Conservation (phyloP, 2,888 invertebrate genomes). For the Ryuthela nishihirai region DNA sequence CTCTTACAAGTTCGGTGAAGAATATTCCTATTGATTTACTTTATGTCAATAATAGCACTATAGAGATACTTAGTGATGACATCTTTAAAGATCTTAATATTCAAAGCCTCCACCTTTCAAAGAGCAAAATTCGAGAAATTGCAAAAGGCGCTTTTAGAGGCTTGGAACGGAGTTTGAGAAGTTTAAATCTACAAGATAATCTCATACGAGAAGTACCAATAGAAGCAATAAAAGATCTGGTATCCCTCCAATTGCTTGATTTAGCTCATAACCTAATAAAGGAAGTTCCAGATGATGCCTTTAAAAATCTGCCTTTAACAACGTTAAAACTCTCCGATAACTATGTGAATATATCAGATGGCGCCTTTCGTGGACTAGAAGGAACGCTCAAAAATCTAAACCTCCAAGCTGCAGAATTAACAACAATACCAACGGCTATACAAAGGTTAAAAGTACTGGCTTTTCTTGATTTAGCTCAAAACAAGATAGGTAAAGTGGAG, state of each 20-base stretch:
- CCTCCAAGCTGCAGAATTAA: constrained; percentile 79
- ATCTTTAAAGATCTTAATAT: constrained; percentile 63
- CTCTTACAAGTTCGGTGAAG: constrained; percentile 51
- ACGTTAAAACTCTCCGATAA: constrained; percentile 74
- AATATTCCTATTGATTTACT: constrained; percentile 69
- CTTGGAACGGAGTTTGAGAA: constrained; percentile 72
- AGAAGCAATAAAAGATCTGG: constrained; percentile 63
- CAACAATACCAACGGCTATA: constrained; percentile 72
- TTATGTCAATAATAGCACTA: constrained; percentile 83
- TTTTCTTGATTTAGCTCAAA: constrained; percentile 84
- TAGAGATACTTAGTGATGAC: constrained; percentile 58
- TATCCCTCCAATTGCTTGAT: constrained; percentile 72
- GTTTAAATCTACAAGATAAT: constrained; percentile 66
- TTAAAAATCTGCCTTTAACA: constrained; percentile 58
- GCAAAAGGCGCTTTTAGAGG: constrained; percentile 56
- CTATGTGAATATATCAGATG: constrained; percentile 65
- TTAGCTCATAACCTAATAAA: constrained; percentile 75
- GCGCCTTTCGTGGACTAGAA: constrained; percentile 73
- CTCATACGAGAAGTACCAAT: constrained; percentile 70
- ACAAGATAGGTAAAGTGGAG: constrained; percentile 70
- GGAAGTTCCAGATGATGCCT: constrained; percentile 69
- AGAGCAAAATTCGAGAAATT: constrained; percentile 47
- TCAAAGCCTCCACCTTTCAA: constrained; percentile 48
- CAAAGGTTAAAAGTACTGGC: constrained; percentile 72
- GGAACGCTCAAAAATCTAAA: constrained; percentile 79